phyloP scores from a whole-genome alignment of 2,113 vertebrate genomes.

The Cyanoramphus novaezelandiae region DNA sequence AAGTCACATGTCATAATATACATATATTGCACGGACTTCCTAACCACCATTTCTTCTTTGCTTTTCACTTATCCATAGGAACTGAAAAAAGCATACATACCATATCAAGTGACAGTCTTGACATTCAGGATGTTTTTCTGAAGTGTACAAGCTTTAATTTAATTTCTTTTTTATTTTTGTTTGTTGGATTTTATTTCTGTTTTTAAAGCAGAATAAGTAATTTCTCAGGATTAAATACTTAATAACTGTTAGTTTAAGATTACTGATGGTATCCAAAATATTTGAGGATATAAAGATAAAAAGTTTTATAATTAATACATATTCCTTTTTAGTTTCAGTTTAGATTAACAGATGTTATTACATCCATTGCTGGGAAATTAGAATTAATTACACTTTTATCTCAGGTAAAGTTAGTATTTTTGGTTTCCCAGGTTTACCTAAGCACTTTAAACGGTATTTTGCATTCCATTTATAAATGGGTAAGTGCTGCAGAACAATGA shows the following conservation, averaged over 20 bases:
- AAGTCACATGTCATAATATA: not conserved
- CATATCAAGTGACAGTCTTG: not conserved
- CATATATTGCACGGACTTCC: not conserved
- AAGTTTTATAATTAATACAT: not conserved
- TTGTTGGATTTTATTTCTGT: not conserved
- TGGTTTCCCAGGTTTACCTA: not conserved
- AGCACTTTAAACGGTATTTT: not conserved
- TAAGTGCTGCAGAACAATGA: not conserved
- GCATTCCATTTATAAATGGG: not conserved
- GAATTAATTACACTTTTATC: not conserved
- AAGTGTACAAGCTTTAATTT: not conserved
- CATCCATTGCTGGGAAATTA: not conserved
- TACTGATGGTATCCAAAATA: not conserved
- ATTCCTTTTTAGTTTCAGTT: not conserved
- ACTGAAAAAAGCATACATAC: not conserved
- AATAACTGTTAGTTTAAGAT: not conserved
- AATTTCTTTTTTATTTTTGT: not conserved
- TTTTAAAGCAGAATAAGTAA: not conserved
- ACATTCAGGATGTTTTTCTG: not conserved
- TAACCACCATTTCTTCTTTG: fast-evolving
- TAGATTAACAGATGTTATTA: not conserved
- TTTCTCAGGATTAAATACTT: not conserved
- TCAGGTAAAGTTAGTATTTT: not conserved
- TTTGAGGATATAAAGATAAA: not conserved
- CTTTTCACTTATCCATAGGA: not conserved